These are phyloP conservation scores for Microplitis deprimator DNA, from an alignment of 2,888 invertebrate genomes.

Conservation along the genomic window DNA sequence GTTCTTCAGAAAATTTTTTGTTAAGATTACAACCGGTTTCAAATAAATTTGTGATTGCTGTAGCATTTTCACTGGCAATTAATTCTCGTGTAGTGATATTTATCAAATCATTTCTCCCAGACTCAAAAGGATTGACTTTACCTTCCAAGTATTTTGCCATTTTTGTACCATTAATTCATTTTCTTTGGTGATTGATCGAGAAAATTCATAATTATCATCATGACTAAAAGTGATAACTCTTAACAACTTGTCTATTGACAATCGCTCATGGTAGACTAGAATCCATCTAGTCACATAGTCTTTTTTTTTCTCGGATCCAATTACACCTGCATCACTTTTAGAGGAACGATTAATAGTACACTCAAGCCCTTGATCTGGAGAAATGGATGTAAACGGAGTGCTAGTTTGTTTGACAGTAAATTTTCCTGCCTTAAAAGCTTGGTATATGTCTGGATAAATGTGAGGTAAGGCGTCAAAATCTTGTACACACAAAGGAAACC, in stretches of 20 bases:
- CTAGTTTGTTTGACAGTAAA: too few relatives aligned
- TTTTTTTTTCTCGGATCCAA: neutral
- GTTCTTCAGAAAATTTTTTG: neutral
- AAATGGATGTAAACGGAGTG: neutral
- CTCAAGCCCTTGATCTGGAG: neutral
- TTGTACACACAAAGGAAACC: too few relatives aligned
- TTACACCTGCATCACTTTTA: neutral
- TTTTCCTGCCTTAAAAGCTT: too few relatives aligned
- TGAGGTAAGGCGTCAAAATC: too few relatives aligned
- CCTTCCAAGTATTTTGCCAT: neutral
- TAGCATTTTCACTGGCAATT: neutral
- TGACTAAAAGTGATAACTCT: neutral
- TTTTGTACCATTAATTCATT: neutral
- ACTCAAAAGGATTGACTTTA: neutral
- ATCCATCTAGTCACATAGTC: conserved; percentile 24
- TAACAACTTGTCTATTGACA: neutral
- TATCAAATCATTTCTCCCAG: neutral
- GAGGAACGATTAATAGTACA: too few relatives aligned
- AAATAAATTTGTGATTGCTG: conserved; percentile 1
- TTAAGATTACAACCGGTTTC: neutral
- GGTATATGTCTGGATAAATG: too few relatives aligned
- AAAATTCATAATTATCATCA: conserved; percentile 18
- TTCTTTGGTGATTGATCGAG: neutral
- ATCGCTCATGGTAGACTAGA: conserved; percentile 10
- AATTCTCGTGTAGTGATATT: neutral